Evolutionary conservation across 1,140 invertebrate genomes (phyloP).

Genomic region (Drosophila ohnishii): DNA sequence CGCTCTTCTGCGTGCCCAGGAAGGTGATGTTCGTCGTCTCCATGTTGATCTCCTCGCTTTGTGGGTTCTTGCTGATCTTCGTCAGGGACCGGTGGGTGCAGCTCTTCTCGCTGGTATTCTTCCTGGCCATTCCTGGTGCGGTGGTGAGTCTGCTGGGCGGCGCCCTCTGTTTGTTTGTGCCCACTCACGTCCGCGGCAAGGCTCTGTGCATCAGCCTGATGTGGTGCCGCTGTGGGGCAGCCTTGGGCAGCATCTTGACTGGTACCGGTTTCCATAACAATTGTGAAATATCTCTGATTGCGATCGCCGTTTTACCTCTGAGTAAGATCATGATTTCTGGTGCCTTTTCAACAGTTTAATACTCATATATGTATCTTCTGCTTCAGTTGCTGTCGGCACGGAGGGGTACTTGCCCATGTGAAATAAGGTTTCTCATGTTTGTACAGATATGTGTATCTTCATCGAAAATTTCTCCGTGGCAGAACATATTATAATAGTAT

Average conservation of each 20-base stretch:
- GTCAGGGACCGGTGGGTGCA: constrained; percentile 27
- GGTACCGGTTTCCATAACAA: constrained; percentile 38
- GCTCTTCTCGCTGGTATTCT: constrained; percentile 44
- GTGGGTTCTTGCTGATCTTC: constrained; percentile 46
- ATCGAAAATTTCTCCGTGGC: neutral
- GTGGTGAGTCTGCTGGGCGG: constrained; percentile 54
- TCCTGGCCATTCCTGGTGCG: constrained; percentile 48
- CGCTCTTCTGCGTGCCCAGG: constrained; percentile 44
- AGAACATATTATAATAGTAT: neutral
- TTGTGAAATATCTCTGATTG: constrained; percentile 54
- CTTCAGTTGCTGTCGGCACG: constrained; percentile 50
- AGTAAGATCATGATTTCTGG: constrained; percentile 20
- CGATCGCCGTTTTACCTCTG: constrained; percentile 46
- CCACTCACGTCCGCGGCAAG: constrained; percentile 56
- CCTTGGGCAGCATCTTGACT: constrained; percentile 43
- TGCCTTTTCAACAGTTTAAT: neutral
- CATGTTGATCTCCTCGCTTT: constrained; percentile 36
- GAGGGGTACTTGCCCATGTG: constrained; percentile 53
- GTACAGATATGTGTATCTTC: neutral
- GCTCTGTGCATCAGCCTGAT: constrained; percentile 63
- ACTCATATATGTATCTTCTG: neutral
- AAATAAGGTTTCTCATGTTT: neutral
- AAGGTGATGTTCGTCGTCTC: constrained; percentile 47
- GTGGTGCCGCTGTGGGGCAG: constrained; percentile 60
- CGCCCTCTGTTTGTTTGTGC: constrained; percentile 52